Conservation (phyloP, 2,113 vertebrate species). For the Oreochromis niloticus region DNA sequence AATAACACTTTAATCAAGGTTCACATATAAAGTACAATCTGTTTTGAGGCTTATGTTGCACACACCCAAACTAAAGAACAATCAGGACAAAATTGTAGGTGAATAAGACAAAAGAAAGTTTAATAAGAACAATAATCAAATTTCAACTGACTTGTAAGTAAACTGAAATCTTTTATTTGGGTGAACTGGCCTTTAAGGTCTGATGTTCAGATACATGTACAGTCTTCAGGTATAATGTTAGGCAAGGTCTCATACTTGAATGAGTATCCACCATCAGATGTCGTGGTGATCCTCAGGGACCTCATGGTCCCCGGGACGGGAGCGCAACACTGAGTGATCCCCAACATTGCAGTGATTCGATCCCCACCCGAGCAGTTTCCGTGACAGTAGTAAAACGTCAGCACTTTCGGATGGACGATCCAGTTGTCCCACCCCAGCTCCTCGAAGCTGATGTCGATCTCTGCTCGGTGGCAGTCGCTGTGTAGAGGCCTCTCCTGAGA, state of each 20-base stretch:
- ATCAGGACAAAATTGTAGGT: background rate
- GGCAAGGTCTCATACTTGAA: constrained; percentile 88
- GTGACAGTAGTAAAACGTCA: constrained; percentile 88
- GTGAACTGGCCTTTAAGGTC: background rate
- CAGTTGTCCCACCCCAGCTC: constrained; percentile 92
- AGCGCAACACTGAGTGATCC: constrained; percentile 83
- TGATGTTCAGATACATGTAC: constrained; percentile 78
- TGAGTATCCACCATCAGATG: constrained; percentile 87
- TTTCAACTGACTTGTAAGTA: background rate
- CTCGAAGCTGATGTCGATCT: constrained; percentile 85
- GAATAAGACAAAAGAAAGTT: background rate
- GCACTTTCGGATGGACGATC: constrained; percentile 85
- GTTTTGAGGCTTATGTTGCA: background rate
- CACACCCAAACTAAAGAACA: background rate
- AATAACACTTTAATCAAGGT: background rate
- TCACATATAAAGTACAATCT: background rate
- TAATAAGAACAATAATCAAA: background rate
- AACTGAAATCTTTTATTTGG: background rate
- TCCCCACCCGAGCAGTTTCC: constrained; percentile 77
- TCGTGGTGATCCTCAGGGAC: constrained; percentile 83
- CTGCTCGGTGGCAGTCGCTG: constrained; percentile 75
- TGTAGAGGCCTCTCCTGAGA: constrained; percentile 59
- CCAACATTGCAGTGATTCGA: constrained; percentile 65
- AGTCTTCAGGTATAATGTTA: constrained; percentile 87
- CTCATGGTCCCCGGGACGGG: constrained; percentile 84